These are phyloP conservation scores for Nineta flava DNA, from an alignment of 2,888 invertebrate species.

Conservation along the genomic window DNA sequence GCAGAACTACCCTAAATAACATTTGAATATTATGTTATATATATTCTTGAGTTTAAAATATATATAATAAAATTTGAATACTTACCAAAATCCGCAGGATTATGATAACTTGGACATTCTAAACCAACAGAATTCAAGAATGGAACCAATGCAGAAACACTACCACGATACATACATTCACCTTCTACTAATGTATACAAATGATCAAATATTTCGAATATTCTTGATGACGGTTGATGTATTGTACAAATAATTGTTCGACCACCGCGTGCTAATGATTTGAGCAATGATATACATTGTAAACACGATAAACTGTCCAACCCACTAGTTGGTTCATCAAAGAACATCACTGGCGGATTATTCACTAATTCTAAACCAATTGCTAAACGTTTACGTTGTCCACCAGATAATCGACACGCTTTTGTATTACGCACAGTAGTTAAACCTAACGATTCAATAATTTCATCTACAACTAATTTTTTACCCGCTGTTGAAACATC, in stretches of 20 bases:
- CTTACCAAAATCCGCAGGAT: conserved; percentile 89
- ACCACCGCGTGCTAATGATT: conserved; percentile 72
- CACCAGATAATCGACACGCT: conserved; percentile 71
- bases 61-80: conserved; percentile 3
- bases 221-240: conserved; percentile 87
- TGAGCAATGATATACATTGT: conserved; percentile 77
- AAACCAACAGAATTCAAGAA: conserved; percentile 73
- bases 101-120: conserved; percentile 88
- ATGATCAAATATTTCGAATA: conserved; percentile 93
- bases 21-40: too few species aligned
- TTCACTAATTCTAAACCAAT: conserved; percentile 87
- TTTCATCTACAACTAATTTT: conserved; percentile 69
- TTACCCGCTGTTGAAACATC: conserved; percentile 55
- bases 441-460: conserved; percentile 69
- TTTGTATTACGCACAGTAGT: conserved; percentile 65
- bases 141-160: conserved; percentile 67
- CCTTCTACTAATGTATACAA: conserved; percentile 84
- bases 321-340: conserved; percentile 88
- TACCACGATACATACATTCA: conserved; percentile 84
- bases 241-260: conserved; percentile 92
- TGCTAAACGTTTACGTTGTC: conserved; percentile 78
- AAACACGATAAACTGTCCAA: conserved; percentile 90
- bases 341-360: conserved; percentile 95
- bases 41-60: too few species aligned
- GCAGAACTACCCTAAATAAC: too few species aligned